Base-by-base conservation (phyloP, 2,797 vertebrate genomes). In the Coregonus suidteri region DNA sequence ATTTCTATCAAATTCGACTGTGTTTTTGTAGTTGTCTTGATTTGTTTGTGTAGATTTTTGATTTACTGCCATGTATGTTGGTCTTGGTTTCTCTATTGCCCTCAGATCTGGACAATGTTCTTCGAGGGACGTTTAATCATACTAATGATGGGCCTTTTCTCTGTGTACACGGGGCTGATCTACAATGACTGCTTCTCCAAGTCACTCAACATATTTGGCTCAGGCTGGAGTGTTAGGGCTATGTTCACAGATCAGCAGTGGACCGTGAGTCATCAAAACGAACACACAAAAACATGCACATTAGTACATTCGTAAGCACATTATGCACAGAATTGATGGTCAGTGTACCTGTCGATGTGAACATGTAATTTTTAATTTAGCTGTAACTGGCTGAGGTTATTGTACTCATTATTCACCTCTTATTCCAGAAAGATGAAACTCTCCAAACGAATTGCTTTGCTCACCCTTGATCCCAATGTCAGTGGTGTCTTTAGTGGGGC, bases 101-200 rank as follows among this genome's bases (percentile, higher is more conserved):
- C 75, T 77, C 84, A 95, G 94, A 94, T 95, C 76, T 94, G 93
- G 94, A 78, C 25, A 0, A 96, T 91, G 74, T 95, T 99, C 78
- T 98, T 96, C 82, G 92, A 93, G 1, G 98, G 97, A 0, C 94
- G 98, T 0, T 99, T 99, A 0, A 96, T 99, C 86, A 96, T 99
- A 66, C 85, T 99, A 78, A 94, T 98, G 90, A 98, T 99, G 98
- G 98, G 98, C 4, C 81, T 97, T 3, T 99, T 99, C 90, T 99
- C 98, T 0, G 75, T 99, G 41, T 99, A 99, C 92, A 99, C 98
- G 0, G 98, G 98, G 35, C 91, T 99, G 83, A 96, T 99, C 90
- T 99, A 99, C 90, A 99, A 99, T 0, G 98, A 99, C 91, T 99
- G 98, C 54, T 99, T 99, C 90, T 98, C 97, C 20, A 99, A 98